Evolutionary conservation across 2,888 invertebrate species (phyloP).

Genomic region (Gari tellinella): DNA sequence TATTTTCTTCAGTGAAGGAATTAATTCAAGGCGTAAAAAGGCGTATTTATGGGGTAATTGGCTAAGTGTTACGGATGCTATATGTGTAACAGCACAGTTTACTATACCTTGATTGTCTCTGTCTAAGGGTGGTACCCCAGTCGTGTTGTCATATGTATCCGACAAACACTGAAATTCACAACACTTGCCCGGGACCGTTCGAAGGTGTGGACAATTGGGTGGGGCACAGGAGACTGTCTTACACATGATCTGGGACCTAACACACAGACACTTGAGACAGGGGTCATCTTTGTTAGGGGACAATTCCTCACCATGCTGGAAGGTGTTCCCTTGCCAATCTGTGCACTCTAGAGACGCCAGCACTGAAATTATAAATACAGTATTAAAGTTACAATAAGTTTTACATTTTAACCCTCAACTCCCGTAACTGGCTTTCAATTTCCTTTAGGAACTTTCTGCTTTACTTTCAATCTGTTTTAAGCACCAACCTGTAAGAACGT

Average conservation of each 20-base stretch:
- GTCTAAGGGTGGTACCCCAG: constrained; percentile 28
- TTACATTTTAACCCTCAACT: too few relatives aligned
- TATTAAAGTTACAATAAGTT: too few relatives aligned
- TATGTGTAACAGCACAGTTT: too few relatives aligned
- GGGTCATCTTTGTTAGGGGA: constrained; percentile 87
- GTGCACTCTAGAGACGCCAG: constrained; percentile 65
- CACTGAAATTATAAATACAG: constrained; percentile 48
- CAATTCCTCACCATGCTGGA: constrained; percentile 78
- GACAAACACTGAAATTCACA: constrained; percentile 95
- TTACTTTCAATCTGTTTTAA: too few relatives aligned
- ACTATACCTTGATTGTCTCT: constrained; percentile 36
- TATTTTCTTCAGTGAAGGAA: too few relatives aligned
- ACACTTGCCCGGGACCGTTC: constrained; percentile 86
- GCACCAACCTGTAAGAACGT: too few relatives aligned
- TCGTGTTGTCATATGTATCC: constrained; percentile 30
- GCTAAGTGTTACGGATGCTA: too few relatives aligned
- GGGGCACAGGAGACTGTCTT: constrained; percentile 95
- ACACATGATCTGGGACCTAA: constrained; percentile 92
- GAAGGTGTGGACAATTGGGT: constrained; percentile 86
- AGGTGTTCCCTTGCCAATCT: constrained; percentile 77
- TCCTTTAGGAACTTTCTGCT: too few relatives aligned
- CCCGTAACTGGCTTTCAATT: too few relatives aligned
- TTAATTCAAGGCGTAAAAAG: too few relatives aligned
- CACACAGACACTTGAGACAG: constrained; percentile 94
- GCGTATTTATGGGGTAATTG: too few relatives aligned